Evolutionary conservation across 1,140 invertebrate species (phyloP), one percentile per base, ranked within the genome.

Genomic region (Tachypleus tridentatus): DNA sequence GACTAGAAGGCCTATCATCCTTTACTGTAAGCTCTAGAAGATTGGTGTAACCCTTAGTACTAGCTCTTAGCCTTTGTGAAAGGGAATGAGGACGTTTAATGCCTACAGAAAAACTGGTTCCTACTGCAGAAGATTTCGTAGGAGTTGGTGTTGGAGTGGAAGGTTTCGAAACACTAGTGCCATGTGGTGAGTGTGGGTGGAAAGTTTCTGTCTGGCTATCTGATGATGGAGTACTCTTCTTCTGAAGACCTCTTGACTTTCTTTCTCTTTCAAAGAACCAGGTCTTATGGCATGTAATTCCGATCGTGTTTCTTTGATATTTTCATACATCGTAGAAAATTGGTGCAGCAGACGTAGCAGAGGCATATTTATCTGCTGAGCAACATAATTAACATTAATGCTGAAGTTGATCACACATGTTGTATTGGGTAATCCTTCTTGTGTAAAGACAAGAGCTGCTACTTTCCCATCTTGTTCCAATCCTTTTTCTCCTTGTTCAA

Each of bases 321-420:
- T 97, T 77, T 94, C 91, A 78, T 97, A 95, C 91, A 98, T 96
- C 67, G 93, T 95, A 69, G 87, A 91, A 69, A 98, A 94, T 79
- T 98, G 95, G 80, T 97, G 93, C 54, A 97, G 80, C 48, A 98
- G 80, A 63, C 95, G 79, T 48, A 98, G 77, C 53, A 98, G 77
- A 0, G 94, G 93, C 93, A 98, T 97, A 74, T 97, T 97, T 5
- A 93, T 86, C 81, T 87, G 88, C 73, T 94, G 91, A 63, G 87
- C 89, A 71, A 94, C 92, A 71, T 89, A 91, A 60, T 88, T 81
- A 52, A 93, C 83, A 76, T 88, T 89, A 9, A 94, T 79, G 72
- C 86, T 91, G 72, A 94, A 89, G 74, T 93, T 93, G 53, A 93
- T 83, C 70, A 90, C 84, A 5, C 88, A 92, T 70, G 86, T 91